Evolutionary conservation across 2,113 vertebrate genomes (phyloP), one percentile per base, ranked within the genome.

Genomic region (Xiphophorus couchianus): DNA sequence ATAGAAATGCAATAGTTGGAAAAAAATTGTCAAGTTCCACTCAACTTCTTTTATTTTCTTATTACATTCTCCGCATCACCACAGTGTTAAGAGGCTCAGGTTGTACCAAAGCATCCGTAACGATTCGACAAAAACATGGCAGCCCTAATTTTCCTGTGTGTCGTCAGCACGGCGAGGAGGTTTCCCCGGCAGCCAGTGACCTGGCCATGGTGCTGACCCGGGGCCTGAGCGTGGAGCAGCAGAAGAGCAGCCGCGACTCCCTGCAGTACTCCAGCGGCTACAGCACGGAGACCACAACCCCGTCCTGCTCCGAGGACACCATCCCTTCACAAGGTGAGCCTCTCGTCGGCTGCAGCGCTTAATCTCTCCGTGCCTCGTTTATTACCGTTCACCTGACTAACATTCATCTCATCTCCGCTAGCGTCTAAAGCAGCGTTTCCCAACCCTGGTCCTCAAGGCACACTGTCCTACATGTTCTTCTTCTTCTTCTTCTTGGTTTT

Each of bases 221-320:
- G 0, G 97, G 97, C 9, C 94, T 99, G 84, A 97, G 97, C 84
- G 93, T 96, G 86, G 98, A 98, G 89, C 97, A 97, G 90, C 97
- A 99, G 94, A 99, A 97, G 85, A 98, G 95, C 95, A 98, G 95
- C 93, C 94, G 97, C 63, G 98, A 99, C 92, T 98, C 97, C 0
- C 93, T 99, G 92, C 97, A 98, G 81, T 98, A 97, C 84, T 98
- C 97, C 22, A 98, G 97, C 0, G 98, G 97, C 75, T 98, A 99
- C 91, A 99, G 97, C 95, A 98, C 97, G 0, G 97, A 98, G 92
- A 98, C 97, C 69, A 99, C 96, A 68, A 99, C 97, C 0, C 97
- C 98, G 0, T 99, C 97, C 54, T 99, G 98, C 93, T 99, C 98
- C 0, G 97, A 99, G 93, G 97, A 99, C 92, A 98, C 98, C 74